phyloP scores from a whole-genome alignment of 2,113 vertebrate species.

The Zingel zingel region DNA sequence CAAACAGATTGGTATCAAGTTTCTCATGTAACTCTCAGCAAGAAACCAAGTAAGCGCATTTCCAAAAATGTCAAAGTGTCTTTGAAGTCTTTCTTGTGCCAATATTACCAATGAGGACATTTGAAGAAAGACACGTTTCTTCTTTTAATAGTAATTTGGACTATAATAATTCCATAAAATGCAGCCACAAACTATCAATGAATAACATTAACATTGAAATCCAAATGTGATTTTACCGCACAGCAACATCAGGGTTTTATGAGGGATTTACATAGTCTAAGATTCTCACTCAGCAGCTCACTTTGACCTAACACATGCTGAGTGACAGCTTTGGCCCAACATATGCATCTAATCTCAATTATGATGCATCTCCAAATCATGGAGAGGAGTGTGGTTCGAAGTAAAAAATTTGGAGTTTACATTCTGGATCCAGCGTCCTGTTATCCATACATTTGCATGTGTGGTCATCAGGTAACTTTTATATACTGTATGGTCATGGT shows the following conservation, averaged over 20 bases:
- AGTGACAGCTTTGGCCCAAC: constrained; percentile 31
- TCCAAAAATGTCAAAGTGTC: background rate
- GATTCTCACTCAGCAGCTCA: constrained; percentile 44
- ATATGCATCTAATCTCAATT: constrained; percentile 60
- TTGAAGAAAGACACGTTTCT: background rate
- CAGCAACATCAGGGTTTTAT: constrained; percentile 45
- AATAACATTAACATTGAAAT: constrained; percentile 47
- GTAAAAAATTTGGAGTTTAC: constrained; percentile 25
- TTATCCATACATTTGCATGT: background rate
- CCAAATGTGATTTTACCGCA: constrained; percentile 37
- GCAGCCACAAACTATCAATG: constrained; percentile 25
- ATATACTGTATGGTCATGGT: background rate
- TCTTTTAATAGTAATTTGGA: background rate
- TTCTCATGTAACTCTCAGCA: background rate
- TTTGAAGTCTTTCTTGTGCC: background rate
- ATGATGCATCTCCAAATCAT: constrained; percentile 37
- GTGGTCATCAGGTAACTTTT: background rate
- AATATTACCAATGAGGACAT: background rate
- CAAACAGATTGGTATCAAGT: background rate
- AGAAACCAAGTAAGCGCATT: background rate
- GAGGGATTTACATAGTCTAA: constrained; percentile 70
- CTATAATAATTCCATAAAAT: constrained; percentile 29
- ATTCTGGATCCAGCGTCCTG: background rate
- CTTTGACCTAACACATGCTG: constrained; percentile 26
- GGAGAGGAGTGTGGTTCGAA: constrained; percentile 12